phyloP scores from a whole-genome alignment of 1,140 invertebrate genomes.

The Saccostrea echinata region DNA sequence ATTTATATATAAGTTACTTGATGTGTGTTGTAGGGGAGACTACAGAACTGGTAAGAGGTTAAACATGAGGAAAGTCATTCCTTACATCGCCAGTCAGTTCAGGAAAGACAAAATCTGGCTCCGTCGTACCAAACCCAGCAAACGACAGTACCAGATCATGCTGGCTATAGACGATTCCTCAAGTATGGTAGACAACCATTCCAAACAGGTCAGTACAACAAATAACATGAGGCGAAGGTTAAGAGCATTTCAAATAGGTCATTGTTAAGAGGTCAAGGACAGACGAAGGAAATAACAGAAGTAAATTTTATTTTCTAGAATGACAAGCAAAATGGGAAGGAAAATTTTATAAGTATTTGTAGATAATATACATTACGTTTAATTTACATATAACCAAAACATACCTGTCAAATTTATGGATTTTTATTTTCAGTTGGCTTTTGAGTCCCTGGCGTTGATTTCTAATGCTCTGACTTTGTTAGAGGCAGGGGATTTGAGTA shows the following conservation, averaged over 20 bases:
- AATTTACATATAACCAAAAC: no score
- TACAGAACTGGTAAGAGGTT: no score
- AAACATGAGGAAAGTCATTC: conserved; percentile 98
- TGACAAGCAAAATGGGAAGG: no score
- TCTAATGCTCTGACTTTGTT: conserved; percentile 94
- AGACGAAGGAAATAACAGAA: no score
- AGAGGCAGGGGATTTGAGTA: conserved; percentile 94
- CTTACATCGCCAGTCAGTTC: conserved; percentile 99
- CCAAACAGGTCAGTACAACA: conserved; percentile 75
- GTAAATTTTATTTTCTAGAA: no score
- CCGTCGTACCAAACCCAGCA: conserved; percentile 95
- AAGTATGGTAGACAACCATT: conserved; percentile 83
- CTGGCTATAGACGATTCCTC: conserved; percentile 98
- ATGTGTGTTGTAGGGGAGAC: conserved; percentile 87
- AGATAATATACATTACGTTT: no score
- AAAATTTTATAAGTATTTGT: no score
- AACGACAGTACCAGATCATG: conserved; percentile 96
- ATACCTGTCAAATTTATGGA: background rate
- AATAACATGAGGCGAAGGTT: no score
- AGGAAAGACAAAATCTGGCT: conserved; percentile 99
- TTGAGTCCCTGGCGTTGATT: conserved; percentile 95
- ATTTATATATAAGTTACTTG: no score
- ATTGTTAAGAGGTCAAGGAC: no score
- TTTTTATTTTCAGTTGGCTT: conserved; percentile 85
- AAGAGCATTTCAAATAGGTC: no score